Conservation (phyloP, 2,888 invertebrate species). For the Lordiphosa andalusiaca region DNA sequence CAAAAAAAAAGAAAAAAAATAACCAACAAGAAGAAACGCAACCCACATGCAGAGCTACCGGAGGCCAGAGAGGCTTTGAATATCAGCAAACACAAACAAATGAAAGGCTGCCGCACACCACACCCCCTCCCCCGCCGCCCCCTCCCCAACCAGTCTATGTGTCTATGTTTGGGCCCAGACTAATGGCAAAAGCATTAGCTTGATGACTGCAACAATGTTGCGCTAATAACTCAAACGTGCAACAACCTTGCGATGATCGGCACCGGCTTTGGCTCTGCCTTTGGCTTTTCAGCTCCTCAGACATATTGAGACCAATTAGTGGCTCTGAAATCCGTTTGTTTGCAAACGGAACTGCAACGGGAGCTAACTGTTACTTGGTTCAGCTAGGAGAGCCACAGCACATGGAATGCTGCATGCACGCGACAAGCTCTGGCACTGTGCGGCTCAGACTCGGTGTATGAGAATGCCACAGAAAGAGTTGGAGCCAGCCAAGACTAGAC, state of each 20-base stretch:
- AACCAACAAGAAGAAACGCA: constrained; percentile 6
- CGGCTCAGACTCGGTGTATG: constrained; percentile 1
- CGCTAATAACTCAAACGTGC: constrained; percentile 57
- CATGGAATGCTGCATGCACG: constrained; percentile 59
- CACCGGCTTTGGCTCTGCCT: constrained; percentile 4
- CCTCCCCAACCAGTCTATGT: background rate
- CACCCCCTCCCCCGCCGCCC: background rate
- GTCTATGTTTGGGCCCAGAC: constrained; percentile 23
- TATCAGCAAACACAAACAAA: constrained; percentile 36
- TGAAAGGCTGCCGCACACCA: constrained; percentile 15
- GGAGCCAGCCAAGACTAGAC: constrained; percentile 26
- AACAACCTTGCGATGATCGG: constrained; percentile 61
- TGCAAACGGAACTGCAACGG: constrained; percentile 77
- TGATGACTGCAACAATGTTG: constrained; percentile 61
- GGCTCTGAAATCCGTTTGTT: constrained; percentile 77
- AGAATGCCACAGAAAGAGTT: constrained; percentile 17
- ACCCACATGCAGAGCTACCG: constrained; percentile 24
- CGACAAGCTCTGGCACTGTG: constrained; percentile 39
- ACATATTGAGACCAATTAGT: constrained; percentile 75
- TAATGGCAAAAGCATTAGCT: constrained; percentile 41
- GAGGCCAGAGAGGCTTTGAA: constrained; percentile 24
- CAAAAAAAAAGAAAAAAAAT: too few relatives aligned
- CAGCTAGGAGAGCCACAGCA: constrained; percentile 14
- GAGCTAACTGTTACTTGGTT: constrained; percentile 60
- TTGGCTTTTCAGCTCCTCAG: constrained; percentile 31